These are phyloP conservation scores for Andrena cerasifolii DNA, from an alignment of 1,140 invertebrate genomes.

Conservation along the genomic window DNA sequence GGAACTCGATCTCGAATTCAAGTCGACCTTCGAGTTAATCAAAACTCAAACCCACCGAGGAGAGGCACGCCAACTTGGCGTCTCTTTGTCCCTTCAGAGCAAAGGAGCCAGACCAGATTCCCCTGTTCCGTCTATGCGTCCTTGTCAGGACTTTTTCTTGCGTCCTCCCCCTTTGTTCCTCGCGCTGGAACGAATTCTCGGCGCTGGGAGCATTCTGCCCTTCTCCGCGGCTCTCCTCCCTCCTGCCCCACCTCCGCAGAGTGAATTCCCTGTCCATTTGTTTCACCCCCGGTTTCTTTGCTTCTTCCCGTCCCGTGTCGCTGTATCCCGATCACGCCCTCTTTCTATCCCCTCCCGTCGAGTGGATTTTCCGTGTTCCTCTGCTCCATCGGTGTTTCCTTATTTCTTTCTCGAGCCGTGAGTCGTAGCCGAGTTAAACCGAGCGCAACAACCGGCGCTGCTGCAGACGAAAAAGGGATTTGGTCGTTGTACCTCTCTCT, in stretches of 20 bases:
- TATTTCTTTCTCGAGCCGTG: constrained; percentile 50
- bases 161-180: neutral
- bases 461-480: constrained; percentile 66
- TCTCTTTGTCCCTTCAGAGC: constrained; percentile 54
- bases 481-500: constrained; percentile 44
- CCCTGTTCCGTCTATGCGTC: neutral
- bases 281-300: constrained; percentile 47
- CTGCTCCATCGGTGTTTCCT: constrained; percentile 42
- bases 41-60: constrained; percentile 70
- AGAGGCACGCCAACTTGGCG: constrained; percentile 57
- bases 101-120: constrained; percentile 13
- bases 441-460: constrained; percentile 66
- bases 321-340: neutral
- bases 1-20: constrained; percentile 66
- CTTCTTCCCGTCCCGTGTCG: neutral
- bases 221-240: neutral
- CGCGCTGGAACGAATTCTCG: constrained; percentile 6
- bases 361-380: constrained; percentile 51
- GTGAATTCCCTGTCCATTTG: constrained; percentile 54
- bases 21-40: constrained; percentile 76
- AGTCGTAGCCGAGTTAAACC: constrained; percentile 64
- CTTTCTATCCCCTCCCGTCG: neutral
- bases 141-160: neutral
- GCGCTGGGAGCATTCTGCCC: neutral
- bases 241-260: neutral